Base-by-base conservation (phyloP, 2,888 invertebrate species). In the Tetranychus truncatus region DNA sequence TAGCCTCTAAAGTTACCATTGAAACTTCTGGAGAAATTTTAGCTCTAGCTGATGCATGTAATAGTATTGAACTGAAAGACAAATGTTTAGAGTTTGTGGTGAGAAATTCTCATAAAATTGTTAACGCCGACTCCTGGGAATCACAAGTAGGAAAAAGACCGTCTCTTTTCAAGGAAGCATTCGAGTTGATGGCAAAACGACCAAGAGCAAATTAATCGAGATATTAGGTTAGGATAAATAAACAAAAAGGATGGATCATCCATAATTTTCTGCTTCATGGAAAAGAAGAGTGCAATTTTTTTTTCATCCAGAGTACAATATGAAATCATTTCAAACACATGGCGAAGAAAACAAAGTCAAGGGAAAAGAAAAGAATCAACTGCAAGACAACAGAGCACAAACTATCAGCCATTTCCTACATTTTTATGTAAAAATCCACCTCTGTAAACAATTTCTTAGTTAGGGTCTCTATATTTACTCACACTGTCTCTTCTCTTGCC, bases 81-180 rank as follows among this genome's bases (percentile, higher is more conserved):
- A 66, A 55, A 65, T 34, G 20, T 34, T 34, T 73, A n/a, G 73
- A 73, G n/a, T 73, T 65, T 73, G 45, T 24, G 24, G 65, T 45
- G 6, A 15, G 45, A 18, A 73, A 73, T 73, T 34, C 73, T 15
- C 11, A 11, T 20, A 66, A 73, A 73, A 45, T 73, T 7, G n/a
- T 45, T 20, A 20, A n/a, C 9, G 20, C 65, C 5, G 73, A 73
- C 11, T 55, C 65, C 6, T 73, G 73, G 73, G 45, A 55, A 15
- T 55, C n/a, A 15, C 65, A 73, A 24, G 20, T 73, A 18, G n/a
- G 18, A 24, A 73, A 73, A 6, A 24, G 73, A 45, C 73, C 73
- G 24, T 73, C 20, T 11, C 21, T 73, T 55, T 73, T 73, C 65
- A 65, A 65, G 18, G 73, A 73, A 73, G 73, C 73, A 20, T 73